Evolutionary conservation across 2,888 invertebrate species (phyloP).

Genomic region (Nymphalis urticae): DNA sequence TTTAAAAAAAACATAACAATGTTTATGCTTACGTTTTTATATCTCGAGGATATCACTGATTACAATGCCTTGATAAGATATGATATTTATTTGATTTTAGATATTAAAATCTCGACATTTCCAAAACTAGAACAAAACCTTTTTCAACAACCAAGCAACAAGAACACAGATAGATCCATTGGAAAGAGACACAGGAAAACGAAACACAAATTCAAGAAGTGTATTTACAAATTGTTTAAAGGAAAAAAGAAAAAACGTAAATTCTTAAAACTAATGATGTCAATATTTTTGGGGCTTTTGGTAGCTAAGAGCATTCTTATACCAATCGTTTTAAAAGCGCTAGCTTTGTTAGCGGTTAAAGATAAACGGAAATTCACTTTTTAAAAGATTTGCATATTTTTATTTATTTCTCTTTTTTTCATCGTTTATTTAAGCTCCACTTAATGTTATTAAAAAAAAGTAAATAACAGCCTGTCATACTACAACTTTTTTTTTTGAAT

Average conservation of each 20-base stretch:
- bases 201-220: conserved; percentile 57
- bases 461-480: too few relatives aligned
- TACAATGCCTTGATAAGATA: neutral
- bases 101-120: neutral
- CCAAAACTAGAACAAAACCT: neutral
- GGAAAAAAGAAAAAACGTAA: conserved; percentile 48
- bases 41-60: too few relatives aligned
- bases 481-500: too few relatives aligned
- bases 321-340: conserved; percentile 85
- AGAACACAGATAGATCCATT: conserved; percentile 14
- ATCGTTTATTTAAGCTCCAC: too few relatives aligned
- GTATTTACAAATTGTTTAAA: conserved; percentile 62
- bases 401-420: too few relatives aligned
- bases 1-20: too few relatives aligned
- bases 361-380: conserved; percentile 49
- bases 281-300: conserved; percentile 83
- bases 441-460: too few relatives aligned
- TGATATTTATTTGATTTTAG: neutral
- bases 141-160: conserved; percentile 29
- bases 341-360: conserved; percentile 85
- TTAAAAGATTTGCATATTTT: too few relatives aligned
- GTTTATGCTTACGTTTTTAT: too few relatives aligned
- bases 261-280: conserved; percentile 78
- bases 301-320: conserved; percentile 85
- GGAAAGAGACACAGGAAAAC: conserved; percentile 40